Percentiles rank a stretch among this genome's conserved stretches.
Conservation (phyloP, 2,888 invertebrate genomes). For the Nymphalis urticae region DNA sequence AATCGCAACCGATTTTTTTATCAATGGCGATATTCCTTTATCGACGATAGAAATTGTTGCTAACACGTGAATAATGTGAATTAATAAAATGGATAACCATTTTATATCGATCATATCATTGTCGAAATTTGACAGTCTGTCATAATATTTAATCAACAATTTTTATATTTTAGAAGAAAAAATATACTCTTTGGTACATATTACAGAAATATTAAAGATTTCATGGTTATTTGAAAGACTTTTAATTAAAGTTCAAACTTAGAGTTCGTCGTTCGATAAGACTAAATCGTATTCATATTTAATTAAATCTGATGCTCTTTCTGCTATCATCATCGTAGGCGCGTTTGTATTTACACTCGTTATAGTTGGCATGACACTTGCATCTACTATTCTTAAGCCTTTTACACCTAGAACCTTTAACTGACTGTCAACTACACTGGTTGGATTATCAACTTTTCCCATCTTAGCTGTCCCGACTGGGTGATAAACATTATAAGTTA, state of each 20-base stretch:
- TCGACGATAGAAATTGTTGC: conserved; percentile 53
- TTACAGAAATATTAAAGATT: too few species aligned
- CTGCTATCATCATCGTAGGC: conserved; percentile 73
- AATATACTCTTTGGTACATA: too few species aligned
- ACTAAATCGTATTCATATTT: conserved; percentile 54
- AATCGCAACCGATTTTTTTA: conserved; percentile 57
- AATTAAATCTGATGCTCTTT: conserved; percentile 70
- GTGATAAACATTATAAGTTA: conserved; percentile 72
- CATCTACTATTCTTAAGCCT: conserved; percentile 65
- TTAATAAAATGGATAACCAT: conserved; percentile 41
- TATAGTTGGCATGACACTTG: conserved; percentile 73
- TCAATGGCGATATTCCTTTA: conserved; percentile 60
- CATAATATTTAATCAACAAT: not conserved
- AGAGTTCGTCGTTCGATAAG: conserved; percentile 57
- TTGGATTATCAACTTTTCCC: conserved; percentile 57
- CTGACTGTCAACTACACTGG: conserved; percentile 61
- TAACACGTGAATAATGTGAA: conserved; percentile 40
- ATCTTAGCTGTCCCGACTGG: conserved; percentile 73
- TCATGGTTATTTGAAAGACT: too few species aligned
- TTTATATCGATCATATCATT: conserved; percentile 39
- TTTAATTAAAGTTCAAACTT: conserved; percentile 25
- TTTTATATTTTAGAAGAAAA: too few species aligned
- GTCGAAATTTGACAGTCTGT: conserved; percentile 23
- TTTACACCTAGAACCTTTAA: conserved; percentile 59
- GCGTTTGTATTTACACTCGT: conserved; percentile 72